Conservation (phyloP, 1,140 invertebrate species). For the Papilio polyxenes region DNA sequence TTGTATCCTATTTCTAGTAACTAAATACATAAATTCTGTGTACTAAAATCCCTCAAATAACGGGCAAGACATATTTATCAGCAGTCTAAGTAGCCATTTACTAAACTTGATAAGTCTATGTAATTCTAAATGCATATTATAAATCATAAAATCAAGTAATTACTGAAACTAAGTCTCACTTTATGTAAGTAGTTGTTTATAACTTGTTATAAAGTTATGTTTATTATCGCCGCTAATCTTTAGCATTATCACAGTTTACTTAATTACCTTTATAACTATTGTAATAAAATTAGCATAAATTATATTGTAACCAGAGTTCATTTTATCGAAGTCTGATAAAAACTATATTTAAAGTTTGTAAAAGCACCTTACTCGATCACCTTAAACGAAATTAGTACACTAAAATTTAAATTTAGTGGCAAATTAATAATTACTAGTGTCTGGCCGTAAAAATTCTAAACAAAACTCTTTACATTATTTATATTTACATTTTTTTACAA, state of each 20-base stretch:
- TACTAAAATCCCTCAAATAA: no score
- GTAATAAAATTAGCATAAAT: neutral
- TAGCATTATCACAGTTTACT: neutral
- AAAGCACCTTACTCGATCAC: no score
- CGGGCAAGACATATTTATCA: no score
- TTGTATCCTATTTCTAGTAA: no score
- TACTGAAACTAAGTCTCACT: neutral
- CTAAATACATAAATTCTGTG: no score
- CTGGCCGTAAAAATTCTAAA: no score
- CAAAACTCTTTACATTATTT: no score
- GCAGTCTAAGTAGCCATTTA: neutral
- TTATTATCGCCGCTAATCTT: conserved; percentile 11
- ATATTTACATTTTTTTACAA: no score
- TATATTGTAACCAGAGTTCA: neutral
- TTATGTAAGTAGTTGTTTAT: conserved; percentile 2
- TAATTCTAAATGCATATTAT: neutral
- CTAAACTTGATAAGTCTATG: neutral
- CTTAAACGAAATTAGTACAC: neutral
- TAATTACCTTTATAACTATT: conserved; percentile 6
- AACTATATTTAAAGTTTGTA: neutral
- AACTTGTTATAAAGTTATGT: neutral
- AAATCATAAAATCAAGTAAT: neutral
- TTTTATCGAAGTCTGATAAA: no score
- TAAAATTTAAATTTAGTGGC: no score
- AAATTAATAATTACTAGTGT: no score